Conservation (phyloP, 2,888 invertebrate genomes). For the Sipha maydis region DNA sequence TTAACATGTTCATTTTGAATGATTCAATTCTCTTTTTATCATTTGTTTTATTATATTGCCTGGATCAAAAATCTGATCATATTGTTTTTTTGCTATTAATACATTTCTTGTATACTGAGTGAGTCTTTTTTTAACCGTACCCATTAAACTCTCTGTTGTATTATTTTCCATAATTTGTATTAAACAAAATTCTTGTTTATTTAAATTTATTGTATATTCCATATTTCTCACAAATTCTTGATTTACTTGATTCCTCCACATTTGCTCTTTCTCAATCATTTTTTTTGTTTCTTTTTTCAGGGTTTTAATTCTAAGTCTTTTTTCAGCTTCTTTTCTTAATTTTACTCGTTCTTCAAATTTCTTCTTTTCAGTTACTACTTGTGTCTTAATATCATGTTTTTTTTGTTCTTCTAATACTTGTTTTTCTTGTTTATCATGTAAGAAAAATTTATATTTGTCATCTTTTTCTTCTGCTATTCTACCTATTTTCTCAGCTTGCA, state of each 20-base stretch:
- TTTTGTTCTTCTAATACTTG: conserved; percentile 21
- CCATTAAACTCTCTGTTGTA: neutral
- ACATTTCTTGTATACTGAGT: neutral
- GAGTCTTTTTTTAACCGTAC: conserved; percentile 4
- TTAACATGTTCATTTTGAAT: no score
- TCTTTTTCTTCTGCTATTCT: conserved; percentile 28
- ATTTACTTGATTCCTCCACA: conserved; percentile 39
- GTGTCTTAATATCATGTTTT: neutral
- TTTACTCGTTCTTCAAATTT: neutral
- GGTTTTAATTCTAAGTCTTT: neutral
- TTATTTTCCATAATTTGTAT: conserved; percentile 17
- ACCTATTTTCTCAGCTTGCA: neutral
- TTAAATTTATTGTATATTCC: neutral
- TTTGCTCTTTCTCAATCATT: conserved; percentile 41
- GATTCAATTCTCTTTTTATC: conserved; percentile 18
- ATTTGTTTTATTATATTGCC: conserved; percentile 44
- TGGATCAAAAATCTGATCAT: conserved; percentile 25
- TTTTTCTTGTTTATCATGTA: neutral
- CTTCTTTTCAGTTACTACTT: neutral
- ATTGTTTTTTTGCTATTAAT: conserved; percentile 13
- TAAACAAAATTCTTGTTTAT: neutral
- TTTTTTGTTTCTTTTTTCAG: conserved; percentile 39
- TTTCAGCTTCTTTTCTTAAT: conserved; percentile 5
- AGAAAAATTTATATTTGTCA: conserved; percentile 41
- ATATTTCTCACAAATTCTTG: conserved; percentile 21